These are phyloP conservation scores for Corythornis cristatus DNA, from an alignment of 2,113 vertebrate genomes.

Conservation along the genomic window DNA sequence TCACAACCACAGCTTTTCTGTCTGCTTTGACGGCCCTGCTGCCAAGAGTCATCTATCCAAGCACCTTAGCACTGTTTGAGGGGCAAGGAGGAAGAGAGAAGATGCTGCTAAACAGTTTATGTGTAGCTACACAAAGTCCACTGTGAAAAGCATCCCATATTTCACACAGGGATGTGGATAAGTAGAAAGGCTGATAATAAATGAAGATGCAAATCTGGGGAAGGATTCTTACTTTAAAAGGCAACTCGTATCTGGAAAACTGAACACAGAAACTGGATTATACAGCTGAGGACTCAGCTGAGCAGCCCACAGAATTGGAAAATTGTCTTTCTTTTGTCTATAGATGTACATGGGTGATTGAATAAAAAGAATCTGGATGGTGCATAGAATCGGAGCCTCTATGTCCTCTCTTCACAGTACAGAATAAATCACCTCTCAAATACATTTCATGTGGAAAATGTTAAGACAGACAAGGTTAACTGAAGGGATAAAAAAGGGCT, in stretches of 20 bases:
- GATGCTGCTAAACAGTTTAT: neutral
- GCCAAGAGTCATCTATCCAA: neutral
- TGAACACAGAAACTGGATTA: neutral
- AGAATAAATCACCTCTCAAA: constrained; percentile 47
- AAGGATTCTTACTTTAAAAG: constrained; percentile 13
- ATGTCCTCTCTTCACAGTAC: neutral
- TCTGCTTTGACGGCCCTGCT: neutral
- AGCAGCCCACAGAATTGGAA: neutral
- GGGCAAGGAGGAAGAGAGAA: neutral
- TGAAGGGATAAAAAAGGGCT: neutral
- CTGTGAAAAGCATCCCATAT: neutral
- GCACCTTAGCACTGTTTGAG: neutral
- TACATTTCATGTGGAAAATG: neutral
- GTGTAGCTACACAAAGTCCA: neutral
- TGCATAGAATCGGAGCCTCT: neutral
- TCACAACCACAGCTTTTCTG: neutral
- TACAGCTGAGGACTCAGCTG: neutral
- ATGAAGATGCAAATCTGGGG: neutral
- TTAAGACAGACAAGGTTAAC: constrained; percentile 20
- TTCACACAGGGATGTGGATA: neutral
- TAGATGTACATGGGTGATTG: constrained; percentile 12
- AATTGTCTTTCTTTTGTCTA: constrained; percentile 38
- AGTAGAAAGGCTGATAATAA: neutral
- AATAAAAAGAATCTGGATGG: constrained; percentile 19
- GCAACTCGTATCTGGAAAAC: neutral